Evolutionary conservation across 2,888 invertebrate species (phyloP), one percentile per base, ranked within the genome.

Genomic region (Timandra comae): DNA sequence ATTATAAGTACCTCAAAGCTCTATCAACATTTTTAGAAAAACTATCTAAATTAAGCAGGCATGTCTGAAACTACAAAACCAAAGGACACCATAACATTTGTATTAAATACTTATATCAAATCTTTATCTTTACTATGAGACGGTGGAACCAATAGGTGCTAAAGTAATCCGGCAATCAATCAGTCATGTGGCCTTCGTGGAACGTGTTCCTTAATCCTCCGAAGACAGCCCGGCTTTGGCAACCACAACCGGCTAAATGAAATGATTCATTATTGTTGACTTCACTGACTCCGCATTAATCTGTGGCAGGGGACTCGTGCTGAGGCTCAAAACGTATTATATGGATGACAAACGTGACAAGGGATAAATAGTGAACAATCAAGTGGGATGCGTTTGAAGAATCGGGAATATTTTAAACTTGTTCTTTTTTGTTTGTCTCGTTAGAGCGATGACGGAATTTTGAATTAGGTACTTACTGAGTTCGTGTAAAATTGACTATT

Each of bases 281-380:
- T 30, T 19, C 32, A 32, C 30, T 29, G 36, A 35, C 33, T 30
- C 7, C n/a, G 21, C 16, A 30, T 24, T 35, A 38, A 29, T 35
- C 38, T 33, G 37, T 26, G 33, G 12, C 24, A 29, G 41, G 47
- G 42, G 47, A 49, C 61, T 61, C 63, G 58, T 66, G 69, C 61
- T 53, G 47, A 39, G 56, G 58, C 51, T 57, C 52, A 49, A 43
- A 52, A 65, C 47, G 72, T 66, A 79, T 80, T 79, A 74, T 50
- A 54, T 59, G 63, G 72, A 68, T 80, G 82, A 82, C 81, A 79
- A 59, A 59, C 57, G 61, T 63, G 82, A 79, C 82, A 72, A 72
- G 55, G 52, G 58, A 82, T 78, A 71, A 66, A 84, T 82, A 50
- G 71, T 65, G 46, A 65, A 69, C 79, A 78, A 80, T 79, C 76